Evolutionary conservation across 1,140 invertebrate species (phyloP).

Genomic region (Harlomillsia oculata): DNA sequence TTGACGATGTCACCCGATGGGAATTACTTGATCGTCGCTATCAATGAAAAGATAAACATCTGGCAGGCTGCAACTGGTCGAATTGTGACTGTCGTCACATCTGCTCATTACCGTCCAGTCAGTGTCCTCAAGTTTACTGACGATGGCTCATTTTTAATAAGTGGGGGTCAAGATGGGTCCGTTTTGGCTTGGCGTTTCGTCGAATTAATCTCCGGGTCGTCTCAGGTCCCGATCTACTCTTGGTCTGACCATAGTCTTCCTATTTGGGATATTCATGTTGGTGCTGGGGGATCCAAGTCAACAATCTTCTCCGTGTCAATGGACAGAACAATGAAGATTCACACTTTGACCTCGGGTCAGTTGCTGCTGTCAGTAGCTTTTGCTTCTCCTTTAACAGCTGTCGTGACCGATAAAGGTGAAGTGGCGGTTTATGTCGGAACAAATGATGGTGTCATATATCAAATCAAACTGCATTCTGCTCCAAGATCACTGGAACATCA

Average conservation of each 20-base stretch:
- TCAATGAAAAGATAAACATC: slow-evolving; percentile 69
- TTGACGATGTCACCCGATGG: slow-evolving; percentile 59
- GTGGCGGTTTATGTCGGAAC: slow-evolving; percentile 62
- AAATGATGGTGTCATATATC: slow-evolving; percentile 56
- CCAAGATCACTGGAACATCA: slow-evolving; percentile 58
- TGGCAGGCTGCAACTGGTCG: slow-evolving; percentile 71
- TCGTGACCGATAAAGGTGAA: slow-evolving; percentile 61
- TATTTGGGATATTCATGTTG: slow-evolving; percentile 58
- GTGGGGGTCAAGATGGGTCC: slow-evolving; percentile 71
- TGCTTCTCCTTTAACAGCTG: slow-evolving; percentile 55
- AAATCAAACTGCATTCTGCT: slow-evolving; percentile 54
- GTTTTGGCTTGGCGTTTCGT: slow-evolving; percentile 64
- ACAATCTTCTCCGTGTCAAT: slow-evolving; percentile 63
- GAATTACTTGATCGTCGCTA: slow-evolving; percentile 59
- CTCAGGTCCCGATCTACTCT: slow-evolving; percentile 44
- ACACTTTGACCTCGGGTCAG: slow-evolving; percentile 56
- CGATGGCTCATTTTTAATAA: slow-evolving; percentile 60
- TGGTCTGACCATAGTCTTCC: slow-evolving; percentile 61
- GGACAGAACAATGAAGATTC: slow-evolving; percentile 73
- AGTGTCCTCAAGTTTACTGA: slow-evolving; percentile 60
- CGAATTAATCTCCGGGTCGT: slow-evolving; percentile 41
- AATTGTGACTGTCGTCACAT: slow-evolving; percentile 56
- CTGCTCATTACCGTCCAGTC: slow-evolving; percentile 67
- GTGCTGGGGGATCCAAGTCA: slow-evolving; percentile 48
- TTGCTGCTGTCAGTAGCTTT: slow-evolving; percentile 64